Base-by-base conservation (phyloP, 2,797 vertebrate species). In the Dipus sagitta region DNA sequence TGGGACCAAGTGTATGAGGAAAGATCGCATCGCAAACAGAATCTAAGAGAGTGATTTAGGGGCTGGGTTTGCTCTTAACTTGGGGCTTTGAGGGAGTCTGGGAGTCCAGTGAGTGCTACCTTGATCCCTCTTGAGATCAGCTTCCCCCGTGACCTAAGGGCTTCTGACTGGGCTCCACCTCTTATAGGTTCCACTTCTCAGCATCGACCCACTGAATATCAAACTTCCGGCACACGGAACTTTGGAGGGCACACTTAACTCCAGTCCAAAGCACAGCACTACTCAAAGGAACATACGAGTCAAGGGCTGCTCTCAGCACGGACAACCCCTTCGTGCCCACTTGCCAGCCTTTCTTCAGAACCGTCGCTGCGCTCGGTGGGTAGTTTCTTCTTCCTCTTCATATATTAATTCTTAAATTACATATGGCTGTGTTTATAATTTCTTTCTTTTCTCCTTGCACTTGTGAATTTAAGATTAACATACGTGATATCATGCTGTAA, bases 381-480 rank as follows among this genome's bases (percentile, higher is more conserved):
- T 54, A 58, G 77, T 23, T 76, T 90, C 74, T 84, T 93, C n/a
- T 34, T 85, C 32, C 23, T 24, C 23, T 58, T 58, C 54, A 3
- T 70, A 65, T 83, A 89, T 86, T 77, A 95, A 81, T 78, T 71
- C 47, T 60, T 86, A 74, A 65, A 75, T 75, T 74, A 60, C 67
- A 79, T 58, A 14, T 82, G 60, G 54, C 23, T n/a, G 2, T 67
- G 30, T 78, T 38, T 86, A 90, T 85, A 75, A 82, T 82, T 47
- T 92, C 28, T 58, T 8, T 90, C n/a, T 38, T 6, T 52, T 85
- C 28, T 92, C 81, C 80, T 81, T 72, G 68, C 86, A 58, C 86
- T 67, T 82, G 60, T 89, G 42, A 76, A 86, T 79, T 74, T 47
- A 76, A 74, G 90, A 92, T 93, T 71, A 95, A 82, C 9, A 1